These are phyloP conservation scores for Nothocercus julius DNA, from an alignment of 2,113 vertebrate genomes.

Conservation along the genomic window DNA sequence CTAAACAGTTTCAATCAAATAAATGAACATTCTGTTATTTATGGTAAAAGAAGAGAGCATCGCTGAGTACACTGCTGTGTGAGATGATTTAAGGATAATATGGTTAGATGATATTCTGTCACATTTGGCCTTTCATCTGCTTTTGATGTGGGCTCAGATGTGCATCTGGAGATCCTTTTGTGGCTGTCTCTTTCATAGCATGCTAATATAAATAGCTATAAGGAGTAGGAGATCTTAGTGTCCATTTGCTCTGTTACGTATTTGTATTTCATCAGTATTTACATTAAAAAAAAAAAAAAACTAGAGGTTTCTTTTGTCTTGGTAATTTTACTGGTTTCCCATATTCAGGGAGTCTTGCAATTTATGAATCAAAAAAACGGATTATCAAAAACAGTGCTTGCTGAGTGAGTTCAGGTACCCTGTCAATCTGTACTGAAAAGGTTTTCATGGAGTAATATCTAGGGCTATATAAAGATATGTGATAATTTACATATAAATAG, in stretches of 20 bases:
- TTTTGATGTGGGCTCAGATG: neutral
- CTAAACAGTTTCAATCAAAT: neutral
- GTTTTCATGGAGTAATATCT: neutral
- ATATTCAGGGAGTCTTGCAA: neutral
- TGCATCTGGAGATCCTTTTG: neutral
- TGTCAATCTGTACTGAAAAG: neutral
- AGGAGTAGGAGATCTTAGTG: neutral
- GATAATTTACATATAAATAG: constrained; percentile 46
- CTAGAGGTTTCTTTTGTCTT: neutral
- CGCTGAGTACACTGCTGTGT: neutral
- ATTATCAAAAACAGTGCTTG: neutral
- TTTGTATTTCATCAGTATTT: neutral
- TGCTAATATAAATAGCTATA: neutral
- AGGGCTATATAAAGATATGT: neutral
- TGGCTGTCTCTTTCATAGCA: neutral
- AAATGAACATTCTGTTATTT: neutral
- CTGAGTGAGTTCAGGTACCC: neutral
- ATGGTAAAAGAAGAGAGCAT: neutral
- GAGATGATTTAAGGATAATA: neutral
- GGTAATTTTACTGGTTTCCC: neutral
- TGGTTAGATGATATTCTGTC: neutral
- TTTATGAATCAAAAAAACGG: neutral
- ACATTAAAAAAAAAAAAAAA: neutral
- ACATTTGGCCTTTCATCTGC: neutral
- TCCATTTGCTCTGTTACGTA: neutral